Evolutionary conservation across 2,113 vertebrate species (phyloP).

Genomic region (Podocnemis expansa): DNA sequence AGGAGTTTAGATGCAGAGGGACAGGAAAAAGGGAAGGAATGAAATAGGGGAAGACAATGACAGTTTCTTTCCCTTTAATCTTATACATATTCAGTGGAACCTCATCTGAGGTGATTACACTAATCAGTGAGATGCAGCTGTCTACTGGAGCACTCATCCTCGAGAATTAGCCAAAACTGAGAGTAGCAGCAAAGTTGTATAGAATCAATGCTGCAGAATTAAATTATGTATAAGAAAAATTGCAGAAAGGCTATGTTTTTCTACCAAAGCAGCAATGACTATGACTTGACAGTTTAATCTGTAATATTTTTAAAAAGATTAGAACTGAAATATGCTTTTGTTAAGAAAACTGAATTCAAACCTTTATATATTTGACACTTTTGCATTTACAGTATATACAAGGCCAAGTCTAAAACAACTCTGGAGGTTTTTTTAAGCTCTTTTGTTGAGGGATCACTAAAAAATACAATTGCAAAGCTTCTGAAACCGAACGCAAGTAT

Average conservation of each 20-base stretch:
- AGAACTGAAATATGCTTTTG: not conserved
- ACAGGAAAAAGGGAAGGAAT: not conserved
- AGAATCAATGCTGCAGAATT: not conserved
- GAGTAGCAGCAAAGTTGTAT: not conserved
- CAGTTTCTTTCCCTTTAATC: not conserved
- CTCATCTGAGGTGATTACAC: slow-evolving; percentile 5
- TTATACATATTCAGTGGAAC: slow-evolving; percentile 22
- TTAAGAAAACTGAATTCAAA: not conserved
- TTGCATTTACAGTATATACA: too few relatives aligned
- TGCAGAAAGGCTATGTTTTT: not conserved
- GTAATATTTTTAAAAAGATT: not conserved
- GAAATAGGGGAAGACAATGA: not conserved
- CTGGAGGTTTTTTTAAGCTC: not conserved
- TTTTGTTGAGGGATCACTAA: not conserved
- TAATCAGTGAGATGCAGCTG: slow-evolving; percentile 37
- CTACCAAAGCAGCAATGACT: not conserved
- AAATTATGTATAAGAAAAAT: not conserved
- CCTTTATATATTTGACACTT: not conserved
- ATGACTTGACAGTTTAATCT: not conserved
- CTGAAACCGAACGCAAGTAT: not conserved
- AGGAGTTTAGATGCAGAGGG: too few relatives aligned
- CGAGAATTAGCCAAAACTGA: slow-evolving; percentile 7
- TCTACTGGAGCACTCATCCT: not conserved
- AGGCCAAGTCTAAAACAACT: not conserved
- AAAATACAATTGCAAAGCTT: not conserved